Evolutionary conservation across 1,140 invertebrate species (phyloP), one percentile per base, ranked within the genome.

Genomic region (Stegodyphus dumicola): DNA sequence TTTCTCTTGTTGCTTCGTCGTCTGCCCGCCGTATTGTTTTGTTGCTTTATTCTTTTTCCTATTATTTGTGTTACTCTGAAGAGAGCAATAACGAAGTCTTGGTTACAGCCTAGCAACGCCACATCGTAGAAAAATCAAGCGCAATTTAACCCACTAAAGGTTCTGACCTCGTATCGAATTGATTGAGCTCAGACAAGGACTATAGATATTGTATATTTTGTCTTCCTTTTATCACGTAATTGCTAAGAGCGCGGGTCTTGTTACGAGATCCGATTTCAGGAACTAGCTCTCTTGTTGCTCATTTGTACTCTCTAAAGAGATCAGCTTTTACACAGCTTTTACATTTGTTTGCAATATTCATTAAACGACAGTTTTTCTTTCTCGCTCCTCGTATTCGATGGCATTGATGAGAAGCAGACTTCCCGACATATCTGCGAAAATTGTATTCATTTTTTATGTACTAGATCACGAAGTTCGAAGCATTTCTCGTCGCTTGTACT

Each of bases 11-110:
- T 78, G 77, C 64, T 78, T 66, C 52, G 52, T n/a, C 15, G 56
- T 5, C 56, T 15, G 15, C 13, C 75, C 9, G 9, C 13, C 33
- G 17, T 77, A 56, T 56, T 60, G 33, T 33, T 33, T 33, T 33
- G 33, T 33, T 33, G 33, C 6, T 17, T 7, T 11, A 52, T 53
- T 7, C 48, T 60, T 51, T 60, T 66, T 66, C 75, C 10, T 66
- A 3, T 33, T 33, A 52, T 65, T 77, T 65, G 56, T 65, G 75
- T 65, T 65, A 54, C 69, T 67, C 52, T 15, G 60, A 49, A 18
- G 66, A 78, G 66, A 78, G 66, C 66, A 78, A 78, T 78, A 78
- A 69, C 66, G 77, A 78, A 78, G 64, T 48, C 66, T 69, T 67
- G 64, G 64, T 78, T 78, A 69, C 77, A 78, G 64, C 65, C 77